phyloP scores from a whole-genome alignment of 2,797 vertebrate genomes.

The Garrulus glandarius region DNA sequence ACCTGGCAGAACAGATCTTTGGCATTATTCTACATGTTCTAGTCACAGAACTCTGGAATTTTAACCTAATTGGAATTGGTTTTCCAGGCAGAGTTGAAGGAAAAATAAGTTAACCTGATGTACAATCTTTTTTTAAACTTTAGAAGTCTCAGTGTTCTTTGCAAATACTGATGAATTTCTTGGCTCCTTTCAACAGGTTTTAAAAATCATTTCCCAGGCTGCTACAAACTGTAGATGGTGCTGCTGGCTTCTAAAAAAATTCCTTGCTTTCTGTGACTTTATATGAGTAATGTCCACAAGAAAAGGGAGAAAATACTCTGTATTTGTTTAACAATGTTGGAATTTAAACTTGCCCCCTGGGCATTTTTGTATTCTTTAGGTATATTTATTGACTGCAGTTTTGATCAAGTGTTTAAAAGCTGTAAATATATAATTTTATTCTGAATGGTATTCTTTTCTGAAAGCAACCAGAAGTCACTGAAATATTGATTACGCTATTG shows the following conservation, averaged over 20 bases:
- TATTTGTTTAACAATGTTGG: neutral
- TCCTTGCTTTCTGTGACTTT: neutral
- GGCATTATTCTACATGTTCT: accelerated
- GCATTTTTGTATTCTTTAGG: neutral
- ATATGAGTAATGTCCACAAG: accelerated
- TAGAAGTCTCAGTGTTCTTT: neutral
- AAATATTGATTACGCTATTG: neutral
- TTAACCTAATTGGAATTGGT: neutral
- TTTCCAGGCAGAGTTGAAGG: neutral
- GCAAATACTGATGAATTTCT: neutral
- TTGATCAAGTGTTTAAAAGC: neutral
- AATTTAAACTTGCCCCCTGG: neutral
- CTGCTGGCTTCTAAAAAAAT: neutral
- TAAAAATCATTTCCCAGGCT: neutral
- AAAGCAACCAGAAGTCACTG: neutral
- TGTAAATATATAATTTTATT: neutral
- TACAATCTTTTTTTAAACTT: neutral
- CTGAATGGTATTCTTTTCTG: neutral
- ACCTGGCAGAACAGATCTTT: neutral
- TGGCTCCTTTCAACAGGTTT: neutral
- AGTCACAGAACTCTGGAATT: neutral
- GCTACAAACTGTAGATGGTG: neutral
- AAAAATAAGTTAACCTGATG: neutral
- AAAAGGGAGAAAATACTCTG: neutral
- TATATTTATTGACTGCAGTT: neutral